Conservation (phyloP, 1,140 invertebrate species). For the Halictus rubicundus region DNA sequence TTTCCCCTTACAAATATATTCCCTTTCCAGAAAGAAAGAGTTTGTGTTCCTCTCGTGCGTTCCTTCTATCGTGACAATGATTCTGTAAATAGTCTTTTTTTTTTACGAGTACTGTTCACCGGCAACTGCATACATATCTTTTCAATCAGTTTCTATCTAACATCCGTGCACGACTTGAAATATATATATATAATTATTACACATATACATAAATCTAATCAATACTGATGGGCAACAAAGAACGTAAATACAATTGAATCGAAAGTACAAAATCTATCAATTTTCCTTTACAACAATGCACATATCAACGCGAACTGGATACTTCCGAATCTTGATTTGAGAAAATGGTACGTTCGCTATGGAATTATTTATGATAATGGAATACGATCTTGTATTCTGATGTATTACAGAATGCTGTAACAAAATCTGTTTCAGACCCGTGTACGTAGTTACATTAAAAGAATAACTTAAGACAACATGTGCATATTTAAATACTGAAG, state of each 20-base stretch:
- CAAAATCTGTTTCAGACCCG: conserved; percentile 33
- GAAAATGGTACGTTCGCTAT: conserved; percentile 20
- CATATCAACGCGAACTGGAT: conserved; percentile 35
- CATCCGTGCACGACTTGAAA: conserved; percentile 29
- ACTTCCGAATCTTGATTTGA: conserved; percentile 16
- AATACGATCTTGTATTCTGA: conserved; percentile 13
- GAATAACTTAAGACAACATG: conserved; percentile 44
- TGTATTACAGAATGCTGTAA: conserved; percentile 40
- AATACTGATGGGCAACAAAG: conserved; percentile 53
- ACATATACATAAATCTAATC: conserved; percentile 46
- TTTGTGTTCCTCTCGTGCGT: not conserved
- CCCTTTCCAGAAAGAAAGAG: not conserved
- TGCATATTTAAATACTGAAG: conserved; percentile 47
- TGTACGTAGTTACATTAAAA: conserved; percentile 45
- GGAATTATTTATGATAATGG: conserved; percentile 30
- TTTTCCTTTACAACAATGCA: conserved; percentile 54
- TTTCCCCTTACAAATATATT: conserved; percentile 1
- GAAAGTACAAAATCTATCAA: conserved; percentile 51
- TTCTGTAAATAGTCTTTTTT: not conserved
- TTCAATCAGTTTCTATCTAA: conserved; percentile 32
- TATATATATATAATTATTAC: conserved; percentile 42
- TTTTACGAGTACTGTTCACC: conserved; percentile 47
- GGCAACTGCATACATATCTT: conserved; percentile 29
- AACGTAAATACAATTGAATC: conserved; percentile 45
- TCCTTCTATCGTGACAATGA: not conserved